phyloP scores from a whole-genome alignment of 2,113 vertebrate genomes.

The Campylorhamphus procurvoides region DNA sequence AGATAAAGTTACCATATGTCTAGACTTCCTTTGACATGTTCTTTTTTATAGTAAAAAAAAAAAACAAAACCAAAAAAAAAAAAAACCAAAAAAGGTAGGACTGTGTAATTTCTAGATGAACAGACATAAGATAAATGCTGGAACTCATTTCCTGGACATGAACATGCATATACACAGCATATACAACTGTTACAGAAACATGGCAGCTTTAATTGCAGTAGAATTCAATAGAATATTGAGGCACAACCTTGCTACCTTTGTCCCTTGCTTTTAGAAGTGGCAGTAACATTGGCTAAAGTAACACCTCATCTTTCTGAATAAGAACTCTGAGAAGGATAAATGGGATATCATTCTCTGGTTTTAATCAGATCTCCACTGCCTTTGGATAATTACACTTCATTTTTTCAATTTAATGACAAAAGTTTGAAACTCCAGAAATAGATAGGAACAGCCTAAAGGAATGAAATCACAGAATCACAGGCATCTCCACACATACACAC shows the following conservation, averaged over 20 bases:
- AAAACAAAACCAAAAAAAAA: background rate
- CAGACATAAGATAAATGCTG: background rate
- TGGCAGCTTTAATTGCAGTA: background rate
- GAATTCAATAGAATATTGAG: background rate
- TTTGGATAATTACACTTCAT: background rate
- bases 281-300: background rate
- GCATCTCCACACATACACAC: accelerated
- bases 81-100: background rate
- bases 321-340: background rate
- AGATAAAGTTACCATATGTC: background rate
- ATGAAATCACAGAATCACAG: background rate
- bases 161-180: background rate
- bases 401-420: background rate
- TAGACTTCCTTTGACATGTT: background rate
- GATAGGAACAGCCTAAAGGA: background rate
- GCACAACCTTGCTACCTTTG: background rate
- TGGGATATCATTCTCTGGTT: background rate
- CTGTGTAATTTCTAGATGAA: background rate
- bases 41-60: background rate
- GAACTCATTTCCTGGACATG: background rate
- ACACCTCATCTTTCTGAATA: background rate
- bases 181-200: background rate
- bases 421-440: background rate
- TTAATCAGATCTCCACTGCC: background rate
- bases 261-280: background rate